Conservation (phyloP, 2,113 vertebrate species). For the Campylorhamphus procurvoides region DNA sequence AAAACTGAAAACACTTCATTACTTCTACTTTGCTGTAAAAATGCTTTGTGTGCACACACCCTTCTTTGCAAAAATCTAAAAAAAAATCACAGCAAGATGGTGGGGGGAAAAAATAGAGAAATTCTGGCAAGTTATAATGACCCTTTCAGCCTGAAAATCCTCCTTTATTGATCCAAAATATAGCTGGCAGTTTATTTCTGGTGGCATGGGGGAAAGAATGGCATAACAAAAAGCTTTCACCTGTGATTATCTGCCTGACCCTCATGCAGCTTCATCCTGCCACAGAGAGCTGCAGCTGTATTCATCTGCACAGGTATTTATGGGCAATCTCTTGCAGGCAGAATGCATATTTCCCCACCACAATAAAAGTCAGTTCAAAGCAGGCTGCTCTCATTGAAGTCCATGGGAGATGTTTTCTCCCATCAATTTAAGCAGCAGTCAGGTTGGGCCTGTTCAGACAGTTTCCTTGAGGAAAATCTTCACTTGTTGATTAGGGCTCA, state of each 20-base stretch:
- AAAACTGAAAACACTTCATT: constrained; percentile 37
- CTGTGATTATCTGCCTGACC: neutral
- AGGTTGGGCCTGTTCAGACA: neutral
- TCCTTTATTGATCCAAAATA: neutral
- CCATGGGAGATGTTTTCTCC: neutral
- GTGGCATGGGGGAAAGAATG: neutral
- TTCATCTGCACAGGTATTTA: neutral
- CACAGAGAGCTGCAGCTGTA: neutral
- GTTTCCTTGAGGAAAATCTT: neutral
- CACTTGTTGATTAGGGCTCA: neutral
- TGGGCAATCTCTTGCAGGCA: neutral
- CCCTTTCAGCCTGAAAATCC: neutral
- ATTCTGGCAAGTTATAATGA: neutral
- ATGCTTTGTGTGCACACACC: neutral
- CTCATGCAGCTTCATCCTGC: neutral
- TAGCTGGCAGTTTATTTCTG: neutral
- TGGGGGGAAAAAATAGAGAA: neutral
- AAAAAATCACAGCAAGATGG: neutral
- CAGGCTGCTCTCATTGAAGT: neutral
- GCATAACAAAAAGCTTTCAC: neutral
- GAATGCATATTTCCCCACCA: neutral
- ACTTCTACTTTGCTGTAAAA: constrained; percentile 17
- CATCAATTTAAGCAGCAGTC: neutral
- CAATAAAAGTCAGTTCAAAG: constrained; percentile 37
- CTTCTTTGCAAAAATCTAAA: constrained; percentile 8